Base-by-base conservation (phyloP, 2,113 vertebrate genomes). In the Emydocephalus ijimae region DNA sequence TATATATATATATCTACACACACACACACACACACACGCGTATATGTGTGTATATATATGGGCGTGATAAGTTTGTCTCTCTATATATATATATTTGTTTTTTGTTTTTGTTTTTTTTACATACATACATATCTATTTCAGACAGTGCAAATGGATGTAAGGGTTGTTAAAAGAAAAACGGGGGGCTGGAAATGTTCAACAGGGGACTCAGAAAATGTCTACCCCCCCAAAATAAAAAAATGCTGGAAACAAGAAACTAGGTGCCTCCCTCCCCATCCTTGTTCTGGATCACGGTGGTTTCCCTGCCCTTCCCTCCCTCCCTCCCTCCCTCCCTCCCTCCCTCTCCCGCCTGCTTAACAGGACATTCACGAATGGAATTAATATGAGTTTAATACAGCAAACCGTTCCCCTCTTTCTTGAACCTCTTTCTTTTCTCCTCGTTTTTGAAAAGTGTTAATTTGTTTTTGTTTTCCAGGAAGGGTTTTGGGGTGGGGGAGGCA, bases 91-190 rank as follows among this genome's bases (percentile, higher is more conserved):
- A 93, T 59, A 59, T 59, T 24, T 59, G 7, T 0, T 9, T 23
- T 94, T n/a, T n/a, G n/a, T n/a, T 96, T 97, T 9, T 50, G 59
- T 88, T 81, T 86, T 69, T 69, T 86, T 86, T 91, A 74, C 55
- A 88, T 96, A 96, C 96, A 97, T 96, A 97, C 96, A 97, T 96
- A 96, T 94, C 97, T 97, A 97, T 95, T 95, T 95, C 93, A 92
- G 96, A 96, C 96, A 97, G 96, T 97, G 97, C 97, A 97, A 96
- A 97, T 92, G 96, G 96, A 96, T 95, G 96, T 94, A 92, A 50
- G 8, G 20, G 97, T 96, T 95, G 95, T 96, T 95, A 95, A 92
- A 96, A 96, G 95, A 91, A 94, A 57, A 10, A 59, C 86, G 50
- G 91, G 91, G 89, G 74, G 0, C 6, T 29, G 86, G 90, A 92